Base-by-base conservation (phyloP, 2,113 vertebrate species). In the Brachypteracias leptosomus region DNA sequence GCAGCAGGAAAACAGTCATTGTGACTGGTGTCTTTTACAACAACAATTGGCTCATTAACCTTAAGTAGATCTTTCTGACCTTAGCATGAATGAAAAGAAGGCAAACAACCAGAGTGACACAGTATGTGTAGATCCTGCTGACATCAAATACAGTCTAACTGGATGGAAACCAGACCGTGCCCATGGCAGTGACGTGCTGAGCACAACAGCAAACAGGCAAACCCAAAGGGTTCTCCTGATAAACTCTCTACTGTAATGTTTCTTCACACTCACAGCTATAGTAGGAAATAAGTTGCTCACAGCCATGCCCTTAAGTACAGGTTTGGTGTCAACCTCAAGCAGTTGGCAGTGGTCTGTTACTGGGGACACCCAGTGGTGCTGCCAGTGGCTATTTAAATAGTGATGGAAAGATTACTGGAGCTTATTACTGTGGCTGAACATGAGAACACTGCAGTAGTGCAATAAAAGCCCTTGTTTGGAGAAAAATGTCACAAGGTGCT, bases 11-110 rank as follows among this genome's bases (percentile, higher is more conserved):
- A 87, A 78, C 82, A 96, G 61, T 77, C 52, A 72, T 91, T 71
- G 87, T 90, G 89, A 68, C 52, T 66, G 66, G 38, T 94, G 76
- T 68, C 70, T 96, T 82, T 81, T 91, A 91, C 75, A 96, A 83
- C 85, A 90, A 68, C 94, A 96, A 89, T 70, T 95, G 95, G 57
- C 47, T 98, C 85, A 92, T 97, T 97, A 98, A 93, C 81, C 87
- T 40, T 81, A 95, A 95, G 73, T 18, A 94, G 51, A 67, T 93
- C 29, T 91, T 90, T 93, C 91, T 95, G 91, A 96, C 92, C 96
- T 91, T 66, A 78, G 29, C 2, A 3, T 29, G 61, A 70, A 93
- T 75, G 44, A 62, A 54, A 57, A 70, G 46, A 61, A 44, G 81
- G 25, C 54, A 85, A 92, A 73, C 46, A 90, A n/a, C 40, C 5